Percentiles rank a stretch among this genome's conserved stretches.
Evolutionary conservation across 53 echinoderm and acorn worm genomes (phyloP).

Genomic region (Actinopyga echinites): DNA sequence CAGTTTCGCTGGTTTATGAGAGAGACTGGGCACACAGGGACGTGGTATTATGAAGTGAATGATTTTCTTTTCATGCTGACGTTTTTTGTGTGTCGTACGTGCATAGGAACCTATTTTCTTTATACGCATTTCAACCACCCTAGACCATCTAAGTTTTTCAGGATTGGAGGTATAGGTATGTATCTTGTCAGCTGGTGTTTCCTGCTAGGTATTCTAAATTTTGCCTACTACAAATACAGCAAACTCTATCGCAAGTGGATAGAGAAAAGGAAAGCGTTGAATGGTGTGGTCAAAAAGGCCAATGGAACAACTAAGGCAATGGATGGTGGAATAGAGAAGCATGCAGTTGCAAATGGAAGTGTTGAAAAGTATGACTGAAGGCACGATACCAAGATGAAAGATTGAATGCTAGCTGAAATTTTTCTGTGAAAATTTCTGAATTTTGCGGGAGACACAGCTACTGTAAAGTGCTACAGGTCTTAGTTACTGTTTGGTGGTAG

Average conservation of each 20-base stretch:
- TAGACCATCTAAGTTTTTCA: conserved; percentile 61
- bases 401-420: too few species aligned
- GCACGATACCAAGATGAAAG: too few species aligned
- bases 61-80: conserved; percentile 77
- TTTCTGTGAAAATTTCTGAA: not conserved
- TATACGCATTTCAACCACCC: conserved; percentile 75
- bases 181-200: conserved; percentile 88
- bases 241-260: conserved; percentile 58
- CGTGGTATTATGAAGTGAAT: conserved; percentile 75
- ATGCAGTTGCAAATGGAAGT: conserved; percentile 15
- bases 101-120: conserved; percentile 72
- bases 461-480: too few species aligned
- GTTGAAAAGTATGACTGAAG: not conserved
- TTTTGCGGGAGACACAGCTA: too few species aligned
- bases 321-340: not conserved
- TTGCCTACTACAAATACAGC: conserved; percentile 74
- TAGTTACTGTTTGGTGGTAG: too few species aligned
- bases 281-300: not conserved
- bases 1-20: conserved; percentile 92
- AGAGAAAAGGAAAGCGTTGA: not conserved
- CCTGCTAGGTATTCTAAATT: conserved; percentile 63
- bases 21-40: conserved; percentile 60
- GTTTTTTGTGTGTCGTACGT: conserved; percentile 71
- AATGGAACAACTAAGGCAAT: not conserved
- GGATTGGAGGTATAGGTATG: conserved; percentile 65